A percentile compares a stretch with the other conserved stretches of the same genome.
Conservation (phyloP, 1,140 invertebrate genomes). For the Mylabris phalerata region DNA sequence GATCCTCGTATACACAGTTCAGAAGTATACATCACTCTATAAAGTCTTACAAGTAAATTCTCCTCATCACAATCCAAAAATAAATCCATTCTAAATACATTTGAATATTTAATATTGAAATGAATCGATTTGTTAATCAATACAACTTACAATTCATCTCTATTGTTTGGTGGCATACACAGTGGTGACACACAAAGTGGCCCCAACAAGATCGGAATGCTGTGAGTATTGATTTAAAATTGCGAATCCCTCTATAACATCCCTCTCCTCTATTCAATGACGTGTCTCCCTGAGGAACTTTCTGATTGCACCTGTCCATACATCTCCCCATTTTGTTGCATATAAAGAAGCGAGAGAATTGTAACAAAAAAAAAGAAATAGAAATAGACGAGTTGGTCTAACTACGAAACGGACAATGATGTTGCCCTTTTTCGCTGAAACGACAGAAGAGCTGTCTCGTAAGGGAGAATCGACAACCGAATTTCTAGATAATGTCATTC, state of each 20-base stretch:
- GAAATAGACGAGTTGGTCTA: conserved; percentile 11
- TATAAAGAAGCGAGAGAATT: conserved; percentile 22
- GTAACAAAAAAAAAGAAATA: conserved; percentile 14
- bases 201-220: conserved; percentile 21
- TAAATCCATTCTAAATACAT: background rate
- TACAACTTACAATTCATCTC: no score
- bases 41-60: background rate
- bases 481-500: conserved; percentile 36
- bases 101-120: no score
- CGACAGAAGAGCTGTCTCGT: conserved; percentile 30
- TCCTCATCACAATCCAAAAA: background rate
- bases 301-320: conserved; percentile 40
- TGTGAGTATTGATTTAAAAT: conserved; percentile 31
- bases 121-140: no score
- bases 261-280: conserved; percentile 33
- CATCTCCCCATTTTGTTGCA: conserved; percentile 35
- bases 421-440: conserved; percentile 35
- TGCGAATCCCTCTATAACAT: conserved; percentile 16
- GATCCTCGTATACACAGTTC: background rate
- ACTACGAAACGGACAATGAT: conserved; percentile 15
- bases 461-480: conserved; percentile 32
- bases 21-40: background rate
- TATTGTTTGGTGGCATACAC: no score
- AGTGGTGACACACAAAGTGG: no score
- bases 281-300: conserved; percentile 34